Conservation (phyloP, 1,140 invertebrate species). For the Drosophila aff. region DNA sequence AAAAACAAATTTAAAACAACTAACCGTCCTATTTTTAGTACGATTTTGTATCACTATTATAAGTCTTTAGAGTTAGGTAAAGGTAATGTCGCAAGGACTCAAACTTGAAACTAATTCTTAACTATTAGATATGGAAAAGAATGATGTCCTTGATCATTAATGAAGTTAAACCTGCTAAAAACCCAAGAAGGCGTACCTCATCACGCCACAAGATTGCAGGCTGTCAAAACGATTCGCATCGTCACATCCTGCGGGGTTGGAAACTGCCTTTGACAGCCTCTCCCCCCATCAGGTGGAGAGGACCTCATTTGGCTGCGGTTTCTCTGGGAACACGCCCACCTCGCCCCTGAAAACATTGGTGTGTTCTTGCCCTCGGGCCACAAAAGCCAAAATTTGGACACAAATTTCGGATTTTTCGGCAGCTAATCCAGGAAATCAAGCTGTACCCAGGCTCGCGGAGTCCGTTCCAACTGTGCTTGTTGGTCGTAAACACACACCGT, state of each 20-base stretch:
- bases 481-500: constrained; percentile 82
- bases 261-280: constrained; percentile 65
- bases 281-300: constrained; percentile 41
- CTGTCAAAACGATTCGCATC: constrained; percentile 61
- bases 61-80: not conserved
- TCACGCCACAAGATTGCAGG: constrained; percentile 47
- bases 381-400: constrained; percentile 63
- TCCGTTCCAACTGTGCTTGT: constrained; percentile 76
- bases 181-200: constrained; percentile 34
- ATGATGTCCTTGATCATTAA: not conserved
- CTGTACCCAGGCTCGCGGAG: constrained; percentile 23
- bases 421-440: constrained; percentile 58
- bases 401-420: constrained; percentile 44
- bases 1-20: too few relatives aligned
- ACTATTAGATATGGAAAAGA: not conserved
- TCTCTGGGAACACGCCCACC: constrained; percentile 43
- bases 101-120: too few relatives aligned
- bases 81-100: too few relatives aligned
- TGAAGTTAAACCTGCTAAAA: constrained; percentile 2
- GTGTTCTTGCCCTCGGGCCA: constrained; percentile 45
- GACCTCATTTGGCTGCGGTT: constrained; percentile 69
- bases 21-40: not conserved
- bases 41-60: not conserved
- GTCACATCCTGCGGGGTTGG: constrained; percentile 21
- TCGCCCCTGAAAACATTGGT: constrained; percentile 19